Percentiles rank a stretch among this genome's conserved stretches.
These are phyloP conservation scores for Diarsia dahlii DNA, from an alignment of 2,888 invertebrate genomes.

Conservation along the genomic window DNA sequence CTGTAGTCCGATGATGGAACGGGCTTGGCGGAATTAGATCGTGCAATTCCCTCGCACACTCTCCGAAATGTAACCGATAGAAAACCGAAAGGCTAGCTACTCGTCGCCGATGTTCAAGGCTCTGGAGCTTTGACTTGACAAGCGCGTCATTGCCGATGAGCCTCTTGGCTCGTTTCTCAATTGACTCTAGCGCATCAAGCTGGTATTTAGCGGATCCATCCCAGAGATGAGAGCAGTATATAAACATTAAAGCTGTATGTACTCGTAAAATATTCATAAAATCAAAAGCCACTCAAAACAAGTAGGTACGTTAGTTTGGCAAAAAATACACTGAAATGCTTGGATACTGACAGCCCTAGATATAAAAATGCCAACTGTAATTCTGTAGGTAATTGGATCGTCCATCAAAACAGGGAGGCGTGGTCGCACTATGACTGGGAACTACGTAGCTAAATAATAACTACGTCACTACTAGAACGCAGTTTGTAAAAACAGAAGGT, in stretches of 20 bases:
- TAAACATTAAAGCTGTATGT: background rate
- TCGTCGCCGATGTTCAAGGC: too few relatives aligned
- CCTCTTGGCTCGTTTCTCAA: too few relatives aligned
- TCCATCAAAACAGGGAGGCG: constrained; percentile 73
- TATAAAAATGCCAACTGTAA: constrained; percentile 42
- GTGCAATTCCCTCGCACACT: too few relatives aligned
- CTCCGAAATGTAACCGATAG: too few relatives aligned
- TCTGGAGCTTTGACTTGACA: too few relatives aligned
- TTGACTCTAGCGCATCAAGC: too few relatives aligned
- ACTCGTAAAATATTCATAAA: background rate
- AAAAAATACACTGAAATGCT: background rate
- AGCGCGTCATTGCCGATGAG: too few relatives aligned
- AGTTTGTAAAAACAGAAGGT: constrained; percentile 2
- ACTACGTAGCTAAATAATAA: constrained; percentile 14
- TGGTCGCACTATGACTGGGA: constrained; percentile 51
- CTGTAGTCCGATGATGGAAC: too few relatives aligned
- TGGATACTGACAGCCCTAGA: constrained; percentile 39
- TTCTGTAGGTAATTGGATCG: constrained; percentile 67
- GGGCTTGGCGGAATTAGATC: too few relatives aligned
- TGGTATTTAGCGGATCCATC: too few relatives aligned
- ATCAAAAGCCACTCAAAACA: background rate
- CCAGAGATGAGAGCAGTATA: too few relatives aligned
- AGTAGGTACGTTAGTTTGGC: background rate
- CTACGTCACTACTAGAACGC: constrained; percentile 31
- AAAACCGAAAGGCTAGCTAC: too few relatives aligned